Conservation (phyloP, 2,113 vertebrate genomes). For the Ptychochromis oligacanthus region DNA sequence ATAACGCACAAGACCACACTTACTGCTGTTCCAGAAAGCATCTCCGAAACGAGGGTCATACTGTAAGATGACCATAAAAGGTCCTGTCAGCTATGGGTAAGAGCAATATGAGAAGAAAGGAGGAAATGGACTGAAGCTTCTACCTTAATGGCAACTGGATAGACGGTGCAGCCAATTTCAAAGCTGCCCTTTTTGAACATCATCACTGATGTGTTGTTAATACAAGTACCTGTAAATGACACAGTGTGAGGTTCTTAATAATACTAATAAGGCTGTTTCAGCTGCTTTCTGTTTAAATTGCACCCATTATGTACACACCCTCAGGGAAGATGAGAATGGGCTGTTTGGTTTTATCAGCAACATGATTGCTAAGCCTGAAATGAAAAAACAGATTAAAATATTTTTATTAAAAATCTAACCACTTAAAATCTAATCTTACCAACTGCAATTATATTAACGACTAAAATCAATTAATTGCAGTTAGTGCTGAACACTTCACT, state of each 20-base stretch:
- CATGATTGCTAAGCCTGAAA: constrained; percentile 87
- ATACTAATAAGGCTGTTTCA: not conserved
- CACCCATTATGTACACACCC: constrained; percentile 77
- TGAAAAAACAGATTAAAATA: not conserved
- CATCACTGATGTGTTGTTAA: constrained; percentile 97
- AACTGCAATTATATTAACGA: not conserved
- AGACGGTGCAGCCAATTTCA: constrained; percentile 90
- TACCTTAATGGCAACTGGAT: constrained; percentile 96
- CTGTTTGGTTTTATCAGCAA: constrained; percentile 90
- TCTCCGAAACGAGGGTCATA: constrained; percentile 93
- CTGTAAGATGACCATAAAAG: constrained; percentile 60
- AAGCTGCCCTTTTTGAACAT: constrained; percentile 98
- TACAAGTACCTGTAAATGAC: constrained; percentile 87
- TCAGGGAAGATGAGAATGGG: constrained; percentile 97
- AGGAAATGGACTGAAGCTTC: not conserved
- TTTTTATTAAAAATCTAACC: not conserved
- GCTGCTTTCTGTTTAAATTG: not conserved
- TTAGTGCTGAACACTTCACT: not conserved
- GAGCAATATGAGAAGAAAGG: not conserved
- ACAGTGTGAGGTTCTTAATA: not conserved
- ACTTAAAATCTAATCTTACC: not conserved
- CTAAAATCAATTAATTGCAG: not conserved
- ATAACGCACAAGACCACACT: constrained; percentile 90
- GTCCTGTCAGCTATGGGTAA: constrained; percentile 27
- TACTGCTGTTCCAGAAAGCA: constrained; percentile 96